A percentile compares a stretch with the other conserved stretches of the same genome.
phyloP scores from a whole-genome alignment of 1,140 invertebrate genomes.

The Lepidurus arcticus region DNA sequence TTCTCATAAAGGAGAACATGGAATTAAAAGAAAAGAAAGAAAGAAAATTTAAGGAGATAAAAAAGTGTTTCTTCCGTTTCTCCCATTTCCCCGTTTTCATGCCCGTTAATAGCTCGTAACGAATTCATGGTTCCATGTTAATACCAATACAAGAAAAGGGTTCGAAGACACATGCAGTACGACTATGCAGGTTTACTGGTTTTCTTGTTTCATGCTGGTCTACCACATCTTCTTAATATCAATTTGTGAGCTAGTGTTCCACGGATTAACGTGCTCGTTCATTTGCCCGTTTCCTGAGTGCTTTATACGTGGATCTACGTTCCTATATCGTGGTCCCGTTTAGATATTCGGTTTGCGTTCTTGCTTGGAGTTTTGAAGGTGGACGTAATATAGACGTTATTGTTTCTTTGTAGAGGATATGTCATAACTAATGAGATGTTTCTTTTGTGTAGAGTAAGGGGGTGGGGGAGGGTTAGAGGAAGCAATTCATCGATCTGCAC shows the following conservation, averaged over 20 bases:
- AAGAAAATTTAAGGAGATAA: background rate
- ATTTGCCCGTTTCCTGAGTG: no score
- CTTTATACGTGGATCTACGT: no score
- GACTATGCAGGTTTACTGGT: no score
- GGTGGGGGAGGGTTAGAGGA: background rate
- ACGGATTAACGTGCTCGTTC: no score
- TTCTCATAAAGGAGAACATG: constrained; percentile 12
- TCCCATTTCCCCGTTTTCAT: background rate
- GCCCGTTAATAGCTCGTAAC: background rate
- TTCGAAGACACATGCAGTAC: background rate
- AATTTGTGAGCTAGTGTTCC: no score
- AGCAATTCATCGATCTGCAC: constrained; percentile 4
- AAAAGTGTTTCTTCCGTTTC: background rate
- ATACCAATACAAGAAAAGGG: background rate
- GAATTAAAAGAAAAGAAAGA: background rate
- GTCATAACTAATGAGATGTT: constrained; percentile 10
- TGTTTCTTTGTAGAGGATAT: background rate
- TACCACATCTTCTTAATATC: no score
- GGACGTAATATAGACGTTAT: no score
- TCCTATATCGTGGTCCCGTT: no score
- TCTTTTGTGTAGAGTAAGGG: background rate
- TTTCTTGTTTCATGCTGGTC: no score
- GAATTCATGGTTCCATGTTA: constrained; percentile 15
- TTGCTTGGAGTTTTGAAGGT: background rate
- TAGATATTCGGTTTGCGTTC: background rate